Evolutionary conservation across 2,888 invertebrate species (phyloP), one percentile per base, ranked within the genome.

Genomic region (Hartigia nigra): DNA sequence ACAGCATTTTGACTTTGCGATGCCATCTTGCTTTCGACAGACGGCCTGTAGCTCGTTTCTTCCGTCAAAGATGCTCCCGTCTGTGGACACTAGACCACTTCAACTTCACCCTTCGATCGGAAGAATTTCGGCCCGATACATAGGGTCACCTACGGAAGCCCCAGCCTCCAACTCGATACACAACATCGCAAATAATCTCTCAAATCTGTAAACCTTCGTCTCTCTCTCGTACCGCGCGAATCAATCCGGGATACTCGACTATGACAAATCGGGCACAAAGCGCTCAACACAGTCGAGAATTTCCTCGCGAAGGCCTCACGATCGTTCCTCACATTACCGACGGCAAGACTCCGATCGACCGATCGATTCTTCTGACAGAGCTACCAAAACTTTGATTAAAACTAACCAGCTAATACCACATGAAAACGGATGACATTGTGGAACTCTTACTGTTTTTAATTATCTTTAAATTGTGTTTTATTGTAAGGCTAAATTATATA

Each of bases 1-100:
- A 82, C 83, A 76, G 83, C 80, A 81, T 85, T 87, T 80, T 88
- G 88, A 83, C 84, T 86, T 80, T 89, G 88, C 81, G 90, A 90
- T 88, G 90, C 91, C 91, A 90, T 91, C 83, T 86, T 86, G 80
- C 72, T 34, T 31, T 12, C 37, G 78, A n/a, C 9, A 69, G 76
- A 77, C 69, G 31, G 23, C 78, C 76, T 69, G 55, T 72, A 35
- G 72, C 78, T 72, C 74, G 74, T 72, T 31, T 34, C 34, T 32
- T 31, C 72, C 72, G 72, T 72, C 72, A 72, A 72, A 72, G 72
- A 34, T 34, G 34, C 72, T 31, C 23, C 55, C 55, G 55, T 55
- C 55, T 55, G 55, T 23, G 55, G 55, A 55, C 55, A 55, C 55
- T 55, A 55, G 55, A 55, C 55, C 55, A 55, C 55, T 55, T 55